Percentiles rank a stretch among this genome's conserved stretches.
Evolutionary conservation across 2,797 vertebrate genomes (phyloP).

Genomic region (Parauchenoglanis punctatus): DNA sequence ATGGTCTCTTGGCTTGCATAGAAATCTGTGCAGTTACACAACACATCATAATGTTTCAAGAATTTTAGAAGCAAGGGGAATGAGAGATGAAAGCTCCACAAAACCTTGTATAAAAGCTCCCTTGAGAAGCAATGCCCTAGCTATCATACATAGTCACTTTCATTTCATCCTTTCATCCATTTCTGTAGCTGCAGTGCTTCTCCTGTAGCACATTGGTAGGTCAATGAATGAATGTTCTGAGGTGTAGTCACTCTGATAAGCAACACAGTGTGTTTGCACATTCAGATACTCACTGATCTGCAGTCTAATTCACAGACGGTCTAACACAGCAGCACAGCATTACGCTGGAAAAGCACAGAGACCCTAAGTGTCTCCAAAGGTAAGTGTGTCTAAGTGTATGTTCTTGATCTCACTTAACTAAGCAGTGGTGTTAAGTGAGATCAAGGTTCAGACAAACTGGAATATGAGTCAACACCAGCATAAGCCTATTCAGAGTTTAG

Average conservation of each 20-base stretch:
- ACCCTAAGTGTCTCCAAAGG: not conserved
- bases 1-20: slow-evolving; percentile 23
- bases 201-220: not conserved
- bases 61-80: not conserved
- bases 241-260: not conserved
- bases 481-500: not conserved
- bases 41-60: not conserved
- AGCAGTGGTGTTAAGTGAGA: not conserved
- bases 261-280: slow-evolving; percentile 10
- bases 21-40: slow-evolving; percentile 13
- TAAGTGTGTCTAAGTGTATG: not conserved
- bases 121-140: not conserved
- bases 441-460: not conserved
- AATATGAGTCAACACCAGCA: slow-evolving; percentile 2
- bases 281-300: slow-evolving; percentile 23
- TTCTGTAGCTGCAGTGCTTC: not conserved
- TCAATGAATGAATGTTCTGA: not conserved
- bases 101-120: not conserved
- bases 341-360: not conserved
- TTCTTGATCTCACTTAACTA: slow-evolving; percentile 4
- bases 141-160: not conserved
- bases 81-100: not conserved
- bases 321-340: not conserved
- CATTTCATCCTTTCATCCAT: not conserved
- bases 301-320: not conserved